Evolutionary conservation across 1,140 invertebrate species (phyloP).

Genomic region (Pogonomyrmex barbatus): DNA sequence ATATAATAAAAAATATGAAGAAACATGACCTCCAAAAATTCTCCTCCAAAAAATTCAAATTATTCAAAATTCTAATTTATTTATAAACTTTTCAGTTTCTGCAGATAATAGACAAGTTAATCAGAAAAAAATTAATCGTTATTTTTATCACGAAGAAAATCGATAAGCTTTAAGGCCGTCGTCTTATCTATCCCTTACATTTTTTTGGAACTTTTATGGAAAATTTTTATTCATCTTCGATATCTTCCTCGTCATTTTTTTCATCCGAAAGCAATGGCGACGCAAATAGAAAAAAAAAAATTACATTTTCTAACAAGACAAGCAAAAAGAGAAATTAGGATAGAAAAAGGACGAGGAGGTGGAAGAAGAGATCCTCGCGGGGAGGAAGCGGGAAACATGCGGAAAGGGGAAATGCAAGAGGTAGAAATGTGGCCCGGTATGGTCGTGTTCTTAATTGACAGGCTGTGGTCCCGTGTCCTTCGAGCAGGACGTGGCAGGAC

Average conservation of each 20-base stretch:
- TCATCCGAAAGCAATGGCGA: background rate
- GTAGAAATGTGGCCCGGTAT: conserved; percentile 84
- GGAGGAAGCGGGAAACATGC: background rate
- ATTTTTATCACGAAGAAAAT: no score
- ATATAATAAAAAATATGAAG: no score
- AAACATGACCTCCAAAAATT: no score
- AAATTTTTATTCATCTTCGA: background rate
- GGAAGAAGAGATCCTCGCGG: conserved; percentile 63
- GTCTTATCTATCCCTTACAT: no score
- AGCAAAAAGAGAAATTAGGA: conserved; percentile 39
- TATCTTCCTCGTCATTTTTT: background rate
- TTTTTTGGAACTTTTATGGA: background rate
- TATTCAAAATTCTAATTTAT: no score
- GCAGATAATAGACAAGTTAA: no score
- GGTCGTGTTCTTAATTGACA: conserved; percentile 86
- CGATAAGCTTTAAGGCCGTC: no score
- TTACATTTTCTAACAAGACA: background rate
- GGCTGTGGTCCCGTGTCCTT: conserved; percentile 83
- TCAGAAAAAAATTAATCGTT: no score
- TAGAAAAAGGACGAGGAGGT: conserved; percentile 56
- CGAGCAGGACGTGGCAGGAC: conserved; percentile 83
- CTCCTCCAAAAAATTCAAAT: no score
- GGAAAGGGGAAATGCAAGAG: conserved; percentile 66
- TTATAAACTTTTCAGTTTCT: no score
- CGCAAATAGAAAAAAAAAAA: conserved; percentile 11